Evolutionary conservation across 2,797 vertebrate genomes (phyloP).

Genomic region (Danionella dracula): DNA sequence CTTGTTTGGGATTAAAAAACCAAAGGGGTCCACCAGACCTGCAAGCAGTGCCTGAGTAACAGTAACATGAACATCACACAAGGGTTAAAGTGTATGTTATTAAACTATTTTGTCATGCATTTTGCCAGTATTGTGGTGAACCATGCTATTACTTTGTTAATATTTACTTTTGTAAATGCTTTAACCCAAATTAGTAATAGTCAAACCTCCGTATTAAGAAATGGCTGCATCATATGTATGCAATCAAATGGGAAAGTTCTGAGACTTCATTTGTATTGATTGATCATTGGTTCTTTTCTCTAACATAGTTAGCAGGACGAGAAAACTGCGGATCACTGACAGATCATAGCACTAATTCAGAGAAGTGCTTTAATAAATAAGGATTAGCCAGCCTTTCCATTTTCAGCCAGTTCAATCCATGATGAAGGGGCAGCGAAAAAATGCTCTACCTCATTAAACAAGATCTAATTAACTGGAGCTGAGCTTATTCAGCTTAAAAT

Average conservation of each 20-base stretch:
- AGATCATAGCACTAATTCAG: conserved; percentile 66
- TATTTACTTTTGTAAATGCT: neutral
- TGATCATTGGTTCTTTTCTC: neutral
- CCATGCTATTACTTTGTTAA: neutral
- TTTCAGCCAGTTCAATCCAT: conserved; percentile 56
- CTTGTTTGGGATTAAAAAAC: too few relatives aligned
- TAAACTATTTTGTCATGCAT: too few relatives aligned
- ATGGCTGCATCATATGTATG: conserved; percentile 10
- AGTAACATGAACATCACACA: too few relatives aligned
- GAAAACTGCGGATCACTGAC: conserved; percentile 21
- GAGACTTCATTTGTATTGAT: conserved; percentile 24
- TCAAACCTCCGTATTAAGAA: neutral
- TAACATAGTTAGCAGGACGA: conserved; percentile 25
- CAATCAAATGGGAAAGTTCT: conserved; percentile 24
- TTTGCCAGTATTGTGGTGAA: conserved; percentile 4
- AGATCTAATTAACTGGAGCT: conserved; percentile 39
- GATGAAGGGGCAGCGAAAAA: conserved; percentile 50
- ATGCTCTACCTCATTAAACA: conserved; percentile 36
- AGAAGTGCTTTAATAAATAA: conserved; percentile 65
- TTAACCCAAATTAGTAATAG: neutral
- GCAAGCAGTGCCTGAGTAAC: too few relatives aligned
- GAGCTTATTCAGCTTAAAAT: conserved; percentile 44
- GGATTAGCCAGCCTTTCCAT: conserved; percentile 65
- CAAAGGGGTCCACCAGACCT: too few relatives aligned
- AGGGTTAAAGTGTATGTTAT: too few relatives aligned